Base-by-base conservation (phyloP, 1,140 invertebrate genomes). In the Conopomorpha cramerella region DNA sequence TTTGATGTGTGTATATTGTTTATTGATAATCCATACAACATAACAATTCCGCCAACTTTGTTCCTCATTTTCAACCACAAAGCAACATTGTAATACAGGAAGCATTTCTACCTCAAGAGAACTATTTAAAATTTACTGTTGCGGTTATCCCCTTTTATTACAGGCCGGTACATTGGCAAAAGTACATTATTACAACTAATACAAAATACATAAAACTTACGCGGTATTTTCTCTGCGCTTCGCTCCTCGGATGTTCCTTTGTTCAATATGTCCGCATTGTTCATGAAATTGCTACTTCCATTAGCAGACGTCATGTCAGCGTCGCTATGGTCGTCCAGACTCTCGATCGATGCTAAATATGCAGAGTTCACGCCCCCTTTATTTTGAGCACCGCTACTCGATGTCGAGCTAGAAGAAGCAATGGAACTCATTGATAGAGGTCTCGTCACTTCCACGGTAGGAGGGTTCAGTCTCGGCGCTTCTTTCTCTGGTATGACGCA, bases 401-500 rank as follows among this genome's bases (percentile, higher is more conserved):
- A 82, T 11, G 89, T 91, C 1, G 87, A 89, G 27, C 85, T 89
- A 8, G 89, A 90, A 2, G 90, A 92, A 1, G 87, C 85, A 34
- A 89, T 90, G 28, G 89, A 92, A 66, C 89, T 91, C 51, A 90
- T 88, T 25, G 90, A 92, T 12, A 90, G 58, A n/a, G 89, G 89
- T 42, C 89, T 65, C 3, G 63, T 53, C 1, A 78, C 74, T 55
- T 68, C 70, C 8, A 65, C 41, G 1, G 40, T 26, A 1, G 68
- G 53, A 11, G 70, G 56, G 44, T 70, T 67, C 8, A 76, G 36
- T 35, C 59, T 57, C 10, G 41, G 43, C 2, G 54, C 45, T 34
- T 76, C 71, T 34, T 71, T 71, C 33, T 65, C 59, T 17, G 58
- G 49, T 11, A 47, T 42, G 15, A 32, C 27, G 31, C 42, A 50